phyloP scores from a whole-genome alignment of 1,140 invertebrate species.

The Planococcus citri region DNA sequence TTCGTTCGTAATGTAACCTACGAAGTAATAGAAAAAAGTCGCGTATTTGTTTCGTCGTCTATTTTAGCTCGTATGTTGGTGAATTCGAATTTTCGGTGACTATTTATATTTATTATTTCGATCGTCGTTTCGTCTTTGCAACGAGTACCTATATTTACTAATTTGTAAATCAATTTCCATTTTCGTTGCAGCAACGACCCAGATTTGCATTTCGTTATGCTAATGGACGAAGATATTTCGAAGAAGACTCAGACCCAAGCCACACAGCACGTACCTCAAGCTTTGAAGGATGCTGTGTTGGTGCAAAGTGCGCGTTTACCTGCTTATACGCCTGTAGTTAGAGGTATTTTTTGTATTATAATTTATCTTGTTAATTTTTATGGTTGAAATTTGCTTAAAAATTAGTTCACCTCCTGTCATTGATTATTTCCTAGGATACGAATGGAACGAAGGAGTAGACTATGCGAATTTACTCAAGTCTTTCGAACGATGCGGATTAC shows the following conservation, averaged over 20 bases:
- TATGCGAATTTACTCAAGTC: constrained; percentile 71
- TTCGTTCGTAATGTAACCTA: background rate
- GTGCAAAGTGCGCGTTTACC: constrained; percentile 48
- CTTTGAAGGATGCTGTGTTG: constrained; percentile 49
- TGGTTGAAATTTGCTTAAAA: background rate
- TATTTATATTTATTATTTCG: too few species aligned
- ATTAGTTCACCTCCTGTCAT: constrained; percentile 4
- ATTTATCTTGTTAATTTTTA: background rate
- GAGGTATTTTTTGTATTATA: constrained; percentile 35
- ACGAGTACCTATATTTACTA: too few species aligned
- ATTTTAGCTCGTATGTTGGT: too few species aligned
- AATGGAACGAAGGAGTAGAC: constrained; percentile 86
- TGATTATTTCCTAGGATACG: constrained; percentile 49
- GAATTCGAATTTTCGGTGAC: too few species aligned
- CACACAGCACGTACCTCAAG: constrained; percentile 7
- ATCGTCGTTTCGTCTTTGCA: too few species aligned
- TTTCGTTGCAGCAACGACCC: too few species aligned
- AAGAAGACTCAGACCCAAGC: constrained; percentile 3
- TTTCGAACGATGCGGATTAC: constrained; percentile 78
- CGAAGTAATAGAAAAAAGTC: background rate
- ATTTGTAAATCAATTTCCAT: background rate
- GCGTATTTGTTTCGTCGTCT: background rate
- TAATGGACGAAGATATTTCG: background rate
- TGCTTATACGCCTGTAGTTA: constrained; percentile 46
- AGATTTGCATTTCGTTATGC: background rate